A percentile compares a stretch with the other conserved stretches of the same genome.
These are phyloP conservation scores for Tuta absoluta DNA, from an alignment of 2,888 invertebrate genomes.

Conservation along the genomic window DNA sequence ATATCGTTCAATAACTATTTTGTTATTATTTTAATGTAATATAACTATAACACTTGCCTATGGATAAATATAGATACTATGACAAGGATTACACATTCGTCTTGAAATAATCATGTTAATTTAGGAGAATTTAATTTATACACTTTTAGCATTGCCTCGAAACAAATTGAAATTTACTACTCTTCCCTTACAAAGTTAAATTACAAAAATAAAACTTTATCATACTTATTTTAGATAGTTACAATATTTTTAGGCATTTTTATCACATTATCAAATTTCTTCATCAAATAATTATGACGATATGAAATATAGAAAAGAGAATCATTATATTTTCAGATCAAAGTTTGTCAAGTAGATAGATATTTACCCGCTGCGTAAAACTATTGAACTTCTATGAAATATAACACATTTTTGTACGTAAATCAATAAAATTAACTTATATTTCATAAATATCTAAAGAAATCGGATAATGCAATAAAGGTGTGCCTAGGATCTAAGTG, in stretches of 20 bases:
- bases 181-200: not conserved
- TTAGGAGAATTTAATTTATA: not conserved
- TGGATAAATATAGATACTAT: not conserved
- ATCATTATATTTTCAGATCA: not conserved
- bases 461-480: too few relatives aligned
- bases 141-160: not conserved
- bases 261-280: not conserved
- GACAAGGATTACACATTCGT: not conserved
- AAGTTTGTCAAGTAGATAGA: too few relatives aligned
- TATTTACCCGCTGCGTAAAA: too few relatives aligned
- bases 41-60: not conserved
- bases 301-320: not conserved
- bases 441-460: too few relatives aligned
- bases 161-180: not conserved
- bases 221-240: not conserved
- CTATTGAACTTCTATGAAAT: too few relatives aligned
- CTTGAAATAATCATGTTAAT: too few relatives aligned
- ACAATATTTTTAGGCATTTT: not conserved
- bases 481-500: too few relatives aligned
- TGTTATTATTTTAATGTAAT: not conserved
- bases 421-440: too few relatives aligned
- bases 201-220: slow-evolving; percentile 16
- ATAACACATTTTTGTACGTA: too few relatives aligned
- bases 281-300: not conserved
- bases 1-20: slow-evolving; percentile 24